Conservation (phyloP, 1,140 invertebrate species). For the Lineus longissimus region DNA sequence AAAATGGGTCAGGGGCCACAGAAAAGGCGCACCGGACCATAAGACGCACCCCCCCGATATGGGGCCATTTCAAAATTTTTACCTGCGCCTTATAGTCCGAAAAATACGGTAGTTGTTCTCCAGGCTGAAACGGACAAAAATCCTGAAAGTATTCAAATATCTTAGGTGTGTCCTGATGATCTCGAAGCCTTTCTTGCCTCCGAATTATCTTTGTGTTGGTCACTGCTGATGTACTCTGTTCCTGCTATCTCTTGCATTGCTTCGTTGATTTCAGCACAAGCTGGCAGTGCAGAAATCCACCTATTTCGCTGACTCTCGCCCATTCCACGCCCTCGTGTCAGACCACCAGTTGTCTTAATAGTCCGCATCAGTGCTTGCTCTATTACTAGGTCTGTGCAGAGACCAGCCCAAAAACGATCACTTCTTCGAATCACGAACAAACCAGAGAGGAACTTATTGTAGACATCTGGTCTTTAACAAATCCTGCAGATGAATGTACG, state of each 20-base stretch:
- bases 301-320: conserved; percentile 19
- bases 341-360: conserved; percentile 49
- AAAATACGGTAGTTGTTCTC: conserved; percentile 9
- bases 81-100: no score
- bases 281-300: conserved; percentile 25
- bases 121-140: conserved; percentile 15
- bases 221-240: conserved; percentile 18
- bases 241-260: conserved; percentile 24
- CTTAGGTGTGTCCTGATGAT: conserved; percentile 17
- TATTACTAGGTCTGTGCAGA: conserved; percentile 44
- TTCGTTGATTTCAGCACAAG: conserved; percentile 21
- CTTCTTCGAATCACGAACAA: conserved; percentile 22
- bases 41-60: no score
- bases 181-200: conserved; percentile 15
- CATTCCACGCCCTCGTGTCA: conserved; percentile 34
- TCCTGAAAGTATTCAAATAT: conserved; percentile 13
- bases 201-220: conserved; percentile 22
- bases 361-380: conserved; percentile 33
- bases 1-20: no score
- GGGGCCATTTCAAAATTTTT: no score
- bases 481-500: conserved; percentile 53
- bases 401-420: conserved; percentile 52
- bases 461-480: conserved; percentile 28
- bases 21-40: no score
- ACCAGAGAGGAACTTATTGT: conserved; percentile 31